Percentiles rank a stretch among this genome's conserved stretches.
Conservation (phyloP, 2,797 vertebrate genomes). For the Petrocephalus schoutedeni region DNA sequence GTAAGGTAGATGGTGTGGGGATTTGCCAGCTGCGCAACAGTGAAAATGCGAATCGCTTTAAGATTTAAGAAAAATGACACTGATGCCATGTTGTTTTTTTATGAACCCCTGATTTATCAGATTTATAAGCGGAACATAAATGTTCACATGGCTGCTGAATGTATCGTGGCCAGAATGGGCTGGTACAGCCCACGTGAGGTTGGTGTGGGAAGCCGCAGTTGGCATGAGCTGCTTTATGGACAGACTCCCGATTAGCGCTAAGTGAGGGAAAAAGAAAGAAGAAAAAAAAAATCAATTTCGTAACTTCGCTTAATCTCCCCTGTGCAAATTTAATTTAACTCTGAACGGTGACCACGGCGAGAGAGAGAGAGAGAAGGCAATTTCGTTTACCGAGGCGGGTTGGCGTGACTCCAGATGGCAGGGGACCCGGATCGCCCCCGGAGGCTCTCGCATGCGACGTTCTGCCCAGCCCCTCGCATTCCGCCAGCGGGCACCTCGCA, state of each 20-base stretch:
- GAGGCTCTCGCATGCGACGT: not conserved
- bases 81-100: not conserved
- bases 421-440: not conserved
- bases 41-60: not conserved
- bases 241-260: not conserved
- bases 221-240: not conserved
- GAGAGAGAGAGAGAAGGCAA: not conserved
- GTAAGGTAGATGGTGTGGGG: not conserved
- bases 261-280: not conserved
- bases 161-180: not conserved
- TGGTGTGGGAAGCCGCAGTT: not conserved
- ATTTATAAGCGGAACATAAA: not conserved
- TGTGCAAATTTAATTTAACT: slow-evolving; percentile 15
- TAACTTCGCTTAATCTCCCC: not conserved
- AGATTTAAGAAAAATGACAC: not conserved
- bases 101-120: not conserved
- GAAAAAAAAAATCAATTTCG: not conserved
- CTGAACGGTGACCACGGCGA: not conserved
- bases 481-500: not conserved
- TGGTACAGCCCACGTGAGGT: not conserved
- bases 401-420: not conserved
- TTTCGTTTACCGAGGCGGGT: not conserved
- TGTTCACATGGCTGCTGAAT: not conserved
- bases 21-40: not conserved
- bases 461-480: not conserved